Evolutionary conservation across 2,113 vertebrate genomes (phyloP).

Genomic region (Phrynosoma blainvillii): DNA sequence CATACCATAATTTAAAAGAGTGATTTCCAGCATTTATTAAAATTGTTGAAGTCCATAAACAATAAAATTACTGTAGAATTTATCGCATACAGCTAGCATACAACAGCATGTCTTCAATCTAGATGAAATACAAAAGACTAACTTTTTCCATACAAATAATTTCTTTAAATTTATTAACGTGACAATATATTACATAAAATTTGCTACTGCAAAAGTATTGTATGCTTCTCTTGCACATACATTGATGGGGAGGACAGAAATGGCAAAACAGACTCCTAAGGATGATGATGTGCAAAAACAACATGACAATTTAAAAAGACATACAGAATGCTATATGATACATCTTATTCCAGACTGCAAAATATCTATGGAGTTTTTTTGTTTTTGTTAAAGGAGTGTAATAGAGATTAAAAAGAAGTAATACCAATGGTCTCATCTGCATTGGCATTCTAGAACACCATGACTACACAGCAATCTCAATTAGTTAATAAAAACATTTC

Average conservation of each 20-base stretch:
- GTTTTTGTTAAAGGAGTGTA: constrained; percentile 69
- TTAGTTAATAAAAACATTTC: constrained; percentile 65
- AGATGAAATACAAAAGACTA: constrained; percentile 82
- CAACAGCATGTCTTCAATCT: constrained; percentile 82
- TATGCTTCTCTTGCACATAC: constrained; percentile 88
- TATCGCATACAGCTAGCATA: constrained; percentile 85
- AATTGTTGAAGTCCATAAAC: constrained; percentile 85
- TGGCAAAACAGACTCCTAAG: constrained; percentile 79
- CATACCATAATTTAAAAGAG: constrained; percentile 77
- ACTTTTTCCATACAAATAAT: constrained; percentile 88
- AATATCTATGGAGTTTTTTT: constrained; percentile 79
- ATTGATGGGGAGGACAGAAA: constrained; percentile 85
- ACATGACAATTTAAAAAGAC: constrained; percentile 87
- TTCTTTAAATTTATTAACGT: constrained; percentile 89
- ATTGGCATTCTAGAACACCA: constrained; percentile 70
- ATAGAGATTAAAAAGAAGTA: constrained; percentile 76
- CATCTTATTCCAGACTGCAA: constrained; percentile 73
- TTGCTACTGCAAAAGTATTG: constrained; percentile 91
- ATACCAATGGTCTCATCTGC: constrained; percentile 74
- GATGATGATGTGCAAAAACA: constrained; percentile 86
- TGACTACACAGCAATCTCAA: constrained; percentile 69
- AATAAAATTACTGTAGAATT: constrained; percentile 85
- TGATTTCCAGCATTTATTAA: constrained; percentile 86
- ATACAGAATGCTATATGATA: constrained; percentile 79
- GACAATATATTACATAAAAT: constrained; percentile 93